Base-by-base conservation (phyloP, 92 coral and sea anemone genomes). In the Plumapathes pennacea region DNA sequence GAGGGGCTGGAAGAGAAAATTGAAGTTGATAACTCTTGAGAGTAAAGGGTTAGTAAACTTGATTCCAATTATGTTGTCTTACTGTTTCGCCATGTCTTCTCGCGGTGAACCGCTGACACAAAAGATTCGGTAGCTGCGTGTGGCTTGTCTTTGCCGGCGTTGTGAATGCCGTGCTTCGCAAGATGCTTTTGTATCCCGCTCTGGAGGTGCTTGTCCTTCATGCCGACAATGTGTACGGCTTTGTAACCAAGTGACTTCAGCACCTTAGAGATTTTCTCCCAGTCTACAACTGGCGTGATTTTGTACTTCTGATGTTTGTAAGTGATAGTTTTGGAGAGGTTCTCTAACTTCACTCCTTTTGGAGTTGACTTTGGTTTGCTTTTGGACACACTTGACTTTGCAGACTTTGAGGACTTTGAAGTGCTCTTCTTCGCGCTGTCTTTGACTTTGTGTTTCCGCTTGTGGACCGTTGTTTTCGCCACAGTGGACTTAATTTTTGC, bases 251-350 rank as follows among this genome's bases (percentile, higher is more conserved):
- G 83, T 14, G 90, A 69, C 50, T 78, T 85, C 45, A 88, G 61
- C 96, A 88, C 83, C 36, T 78, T 78, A 22, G 89, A 77, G 48
- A 88, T 88, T 44, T 85, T 78, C 37, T 52, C 75, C 96, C 96
- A 88, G 76, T 88, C 90, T 14, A 88, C 96, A 7, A 88, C 74
- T 0, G 96, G 96, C 4, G 96, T 88, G 6, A 88, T 82, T 69
- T 83, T 88, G 70, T 88, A 88, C 53, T 88, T 88, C 39, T 85
- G 86, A 34, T 88, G 77, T 47, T 88, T 88, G 73, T 67, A 88
- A 3, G 86, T 88, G 13, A 88, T 85, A 10, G 96, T 88, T 46
- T 88, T 88, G n/a, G 96, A 59, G 50, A 88, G 80, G 3, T 82
- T 71, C 9, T 76, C 82, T 74, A 88, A 60, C 46, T 89, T 86